A percentile compares a stretch with the other conserved stretches of the same genome.
phyloP scores from a whole-genome alignment of 2,113 vertebrate species.

The Oreochromis niloticus region DNA sequence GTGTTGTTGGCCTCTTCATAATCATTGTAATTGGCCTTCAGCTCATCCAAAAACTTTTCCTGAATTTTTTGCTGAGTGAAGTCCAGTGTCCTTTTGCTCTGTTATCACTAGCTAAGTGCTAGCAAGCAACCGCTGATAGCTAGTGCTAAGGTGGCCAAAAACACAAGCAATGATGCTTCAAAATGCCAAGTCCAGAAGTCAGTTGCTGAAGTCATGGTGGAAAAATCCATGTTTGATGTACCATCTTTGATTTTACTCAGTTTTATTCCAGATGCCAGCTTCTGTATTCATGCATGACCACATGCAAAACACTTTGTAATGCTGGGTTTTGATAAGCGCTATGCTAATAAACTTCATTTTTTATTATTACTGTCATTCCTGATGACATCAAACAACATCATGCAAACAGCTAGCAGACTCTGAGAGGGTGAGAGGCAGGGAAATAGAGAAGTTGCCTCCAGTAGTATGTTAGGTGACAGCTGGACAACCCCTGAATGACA shows the following conservation, averaged over 20 bases:
- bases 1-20: neutral
- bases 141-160: neutral
- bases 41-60: neutral
- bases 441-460: neutral
- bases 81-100: neutral
- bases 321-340: neutral
- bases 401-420: neutral
- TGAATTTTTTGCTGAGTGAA: neutral
- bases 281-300: neutral
- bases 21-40: neutral
- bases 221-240: neutral
- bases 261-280: neutral
- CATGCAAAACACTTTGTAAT: neutral
- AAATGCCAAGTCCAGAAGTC: neutral
- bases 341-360: neutral
- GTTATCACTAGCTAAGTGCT: neutral
- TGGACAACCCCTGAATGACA: conserved; percentile 1
- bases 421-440: neutral
- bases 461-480: neutral
- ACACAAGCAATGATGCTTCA: neutral
- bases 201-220: neutral
- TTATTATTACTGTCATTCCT: neutral
- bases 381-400: neutral
- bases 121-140: neutral
- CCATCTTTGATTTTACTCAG: neutral